Base-by-base conservation (phyloP, 53 echinoderm and acorn worm species). In the Holothuria scabra region DNA sequence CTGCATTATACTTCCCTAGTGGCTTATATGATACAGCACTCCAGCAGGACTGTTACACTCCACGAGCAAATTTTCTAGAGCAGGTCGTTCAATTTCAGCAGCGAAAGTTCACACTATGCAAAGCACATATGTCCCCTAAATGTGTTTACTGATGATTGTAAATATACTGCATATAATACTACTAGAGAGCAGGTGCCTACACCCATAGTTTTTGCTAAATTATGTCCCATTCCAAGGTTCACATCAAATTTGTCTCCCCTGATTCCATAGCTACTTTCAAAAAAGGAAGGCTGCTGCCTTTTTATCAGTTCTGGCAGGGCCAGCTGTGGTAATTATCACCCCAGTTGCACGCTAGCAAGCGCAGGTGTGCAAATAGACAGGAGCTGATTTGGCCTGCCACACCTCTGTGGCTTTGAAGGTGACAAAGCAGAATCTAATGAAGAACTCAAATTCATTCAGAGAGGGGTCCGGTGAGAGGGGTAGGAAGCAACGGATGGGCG, bases 321-420 rank as follows among this genome's bases (percentile, higher is more conserved):
- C 69, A 69, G 69, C 69, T 69, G 69, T 35, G 44, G 69, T 69
- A 69, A 69, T 69, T 69, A 69, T 69, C 69, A 69, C 69, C 69
- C 69, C 69, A 35, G 69, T 69, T 69, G 69, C 44, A 69, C 44
- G 69, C 69, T 69, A 69, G 37, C 41, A 69, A 69, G n/a, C 19
- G 69, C 72, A 72, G 72, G 72, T 72, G 72, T 72, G 72, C 72
- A 72, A 72, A 72, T 28, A 72, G 26, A 72, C 72, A 48, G 46
- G 72, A 18, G 48, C 41, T 44, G 72, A 72, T 72, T 44, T 72
- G 48, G 72, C 46, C 72, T 25, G 52, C 44, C 72, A 72, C 72
- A 72, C 72, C 72, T 72, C 48, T 48, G n/a, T 72, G 24, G 41
- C 44, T 44, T 44, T 23, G 46, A 72, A 72, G 72, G 72, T 22